Evolutionary conservation across 2,113 vertebrate species (phyloP).

Genomic region (Nipponia nippon): DNA sequence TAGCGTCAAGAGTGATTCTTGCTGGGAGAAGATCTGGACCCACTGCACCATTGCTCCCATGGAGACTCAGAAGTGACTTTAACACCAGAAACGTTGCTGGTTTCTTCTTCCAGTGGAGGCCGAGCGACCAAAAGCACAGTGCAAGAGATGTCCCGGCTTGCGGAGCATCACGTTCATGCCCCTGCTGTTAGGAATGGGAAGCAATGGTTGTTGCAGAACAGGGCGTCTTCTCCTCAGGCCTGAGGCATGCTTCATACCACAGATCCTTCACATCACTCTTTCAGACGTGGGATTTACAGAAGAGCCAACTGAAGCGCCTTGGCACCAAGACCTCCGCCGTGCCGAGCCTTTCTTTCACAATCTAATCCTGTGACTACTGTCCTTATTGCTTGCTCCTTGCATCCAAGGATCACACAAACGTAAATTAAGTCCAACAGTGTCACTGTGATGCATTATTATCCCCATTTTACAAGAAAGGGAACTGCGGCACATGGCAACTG

Average conservation of each 20-base stretch:
- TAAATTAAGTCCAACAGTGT: not conserved
- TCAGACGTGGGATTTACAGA: not conserved
- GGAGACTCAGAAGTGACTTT: not conserved
- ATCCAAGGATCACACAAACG: not conserved
- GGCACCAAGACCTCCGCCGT: not conserved
- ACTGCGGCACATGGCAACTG: not conserved
- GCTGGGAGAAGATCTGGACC: constrained; percentile 13
- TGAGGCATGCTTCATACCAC: not conserved
- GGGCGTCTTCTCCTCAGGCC: not conserved
- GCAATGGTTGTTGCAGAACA: constrained; percentile 23
- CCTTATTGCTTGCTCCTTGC: not conserved
- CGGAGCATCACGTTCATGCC: not conserved
- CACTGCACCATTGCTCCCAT: constrained; percentile 16
- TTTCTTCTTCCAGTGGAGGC: constrained; percentile 15
- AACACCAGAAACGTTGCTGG: not conserved
- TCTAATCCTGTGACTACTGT: constrained; percentile 5
- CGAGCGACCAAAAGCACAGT: not conserved
- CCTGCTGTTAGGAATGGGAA: not conserved
- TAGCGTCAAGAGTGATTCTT: not conserved
- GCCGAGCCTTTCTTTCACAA: not conserved
- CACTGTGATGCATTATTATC: not conserved
- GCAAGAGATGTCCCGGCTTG: not conserved
- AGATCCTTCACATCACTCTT: not conserved
- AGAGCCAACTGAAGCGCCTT: not conserved
- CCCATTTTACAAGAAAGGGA: not conserved